Base-by-base conservation (phyloP, 2,113 vertebrate species). In the Potamarius usumacintae region DNA sequence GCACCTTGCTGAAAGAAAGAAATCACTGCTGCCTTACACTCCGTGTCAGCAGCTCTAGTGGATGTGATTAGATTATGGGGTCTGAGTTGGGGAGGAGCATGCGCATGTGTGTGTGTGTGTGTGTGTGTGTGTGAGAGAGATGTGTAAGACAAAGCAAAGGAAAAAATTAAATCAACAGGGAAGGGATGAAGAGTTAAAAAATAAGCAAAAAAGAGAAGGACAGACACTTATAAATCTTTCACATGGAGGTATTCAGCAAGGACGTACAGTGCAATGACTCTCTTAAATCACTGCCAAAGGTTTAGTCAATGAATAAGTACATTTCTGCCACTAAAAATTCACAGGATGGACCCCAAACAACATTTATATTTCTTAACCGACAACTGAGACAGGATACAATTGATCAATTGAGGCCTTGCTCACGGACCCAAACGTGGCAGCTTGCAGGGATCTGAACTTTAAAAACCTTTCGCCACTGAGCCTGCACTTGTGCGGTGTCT, bases 11-110 rank as follows among this genome's bases (percentile, higher is more conserved):
- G 87, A 69, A 90, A 91, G 94, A 92, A 95, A 96, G 94, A 93
- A 96, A 95, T 95, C 92, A 95, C 94, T 52, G 89, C 83, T 63
- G 92, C 85, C 92, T 92, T 93, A 91, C 92, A 93, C 93, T 93
- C 90, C 58, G 87, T 93, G 94, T 95, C 93, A 95, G 94, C 91
- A 85, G 90, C 93, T 93, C 91, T 79, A 53, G 87, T 34, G 91
- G 92, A 94, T 94, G 93, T 94, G 94, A 95, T 94, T 93, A 94
- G 95, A 94, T 95, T 95, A 95, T 95, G 94, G 94, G 93, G 93
- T 90, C 88, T 82, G 17, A 88, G 91, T 91, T 92, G 90, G 83
- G 88, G 85, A 90, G 90, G 76, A 18, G 18, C 42, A 42, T 15
- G 85, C 52, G 57, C 25, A 60, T 14, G 80, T 53, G 65, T 30